Evolutionary conservation across 2,113 vertebrate genomes (phyloP).

Genomic region (Phycodurus eques): DNA sequence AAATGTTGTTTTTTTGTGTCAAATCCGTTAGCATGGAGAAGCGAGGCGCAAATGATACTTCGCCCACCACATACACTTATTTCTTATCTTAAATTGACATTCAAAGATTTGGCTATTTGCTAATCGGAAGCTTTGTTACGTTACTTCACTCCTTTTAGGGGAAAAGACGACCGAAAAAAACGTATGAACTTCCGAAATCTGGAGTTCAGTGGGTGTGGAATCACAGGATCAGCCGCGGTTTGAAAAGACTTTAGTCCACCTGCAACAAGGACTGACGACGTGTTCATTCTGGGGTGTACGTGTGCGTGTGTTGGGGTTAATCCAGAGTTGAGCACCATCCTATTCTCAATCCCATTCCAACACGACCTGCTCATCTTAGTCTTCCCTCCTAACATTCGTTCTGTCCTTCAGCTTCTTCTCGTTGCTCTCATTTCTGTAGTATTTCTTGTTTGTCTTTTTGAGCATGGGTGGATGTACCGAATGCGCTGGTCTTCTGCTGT

Average conservation of each 20-base stretch:
- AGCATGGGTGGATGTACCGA: slow-evolving; percentile 24
- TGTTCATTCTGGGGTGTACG: slow-evolving; percentile 24
- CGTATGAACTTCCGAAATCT: neutral
- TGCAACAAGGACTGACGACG: slow-evolving; percentile 59
- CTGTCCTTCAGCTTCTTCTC: slow-evolving; percentile 17
- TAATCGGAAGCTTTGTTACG: slow-evolving; percentile 5
- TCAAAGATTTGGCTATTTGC: neutral
- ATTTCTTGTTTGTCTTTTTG: slow-evolving; percentile 19
- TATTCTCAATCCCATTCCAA: slow-evolving; percentile 68
- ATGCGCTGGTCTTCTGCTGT: slow-evolving; percentile 1
- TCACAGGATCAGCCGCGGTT: slow-evolving; percentile 45
- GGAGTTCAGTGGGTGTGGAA: slow-evolving; percentile 25
- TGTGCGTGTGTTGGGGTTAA: slow-evolving; percentile 49
- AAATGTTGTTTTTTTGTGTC: neutral
- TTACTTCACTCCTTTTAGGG: too few species aligned
- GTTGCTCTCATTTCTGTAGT: neutral
- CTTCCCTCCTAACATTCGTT: slow-evolving; percentile 21
- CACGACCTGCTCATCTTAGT: slow-evolving; percentile 47
- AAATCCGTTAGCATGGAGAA: neutral
- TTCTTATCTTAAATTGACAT: neutral
- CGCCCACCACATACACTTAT: too few species aligned
- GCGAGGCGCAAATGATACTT: neutral
- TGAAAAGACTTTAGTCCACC: slow-evolving; percentile 61
- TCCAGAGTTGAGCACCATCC: slow-evolving; percentile 46
- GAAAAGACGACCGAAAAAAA: too few species aligned